Conservation (phyloP, 2,888 invertebrate species). For the Drosophila tripunctata region DNA sequence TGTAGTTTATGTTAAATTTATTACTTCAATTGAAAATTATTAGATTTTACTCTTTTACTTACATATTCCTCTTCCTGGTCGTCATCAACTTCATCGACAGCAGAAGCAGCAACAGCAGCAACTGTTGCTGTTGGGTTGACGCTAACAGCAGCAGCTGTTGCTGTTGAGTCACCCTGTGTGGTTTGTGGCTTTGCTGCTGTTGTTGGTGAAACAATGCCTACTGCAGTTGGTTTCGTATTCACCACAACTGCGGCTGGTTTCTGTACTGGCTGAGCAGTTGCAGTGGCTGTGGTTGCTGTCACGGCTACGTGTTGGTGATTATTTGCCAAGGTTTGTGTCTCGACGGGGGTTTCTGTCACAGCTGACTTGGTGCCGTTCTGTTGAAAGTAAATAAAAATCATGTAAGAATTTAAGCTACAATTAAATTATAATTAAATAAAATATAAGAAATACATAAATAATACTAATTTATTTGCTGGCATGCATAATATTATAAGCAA, state of each 20-base stretch:
- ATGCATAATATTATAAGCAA: not conserved
- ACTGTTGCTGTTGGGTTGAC: conserved; percentile 35
- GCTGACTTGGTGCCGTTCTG: conserved; percentile 66
- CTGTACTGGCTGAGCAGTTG: conserved; percentile 51
- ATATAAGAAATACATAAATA: conserved; percentile 1
- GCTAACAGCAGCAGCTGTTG: conserved; percentile 10
- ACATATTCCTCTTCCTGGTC: conserved; percentile 89
- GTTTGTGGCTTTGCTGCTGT: conserved; percentile 53
- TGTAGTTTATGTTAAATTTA: conserved; percentile 47
- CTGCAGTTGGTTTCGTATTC: conserved; percentile 47
- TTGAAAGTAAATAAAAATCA: conserved; percentile 7
- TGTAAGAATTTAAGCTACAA: not conserved
- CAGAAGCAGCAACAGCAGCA: conserved; percentile 27
- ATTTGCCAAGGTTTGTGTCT: conserved; percentile 54
- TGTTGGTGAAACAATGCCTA: conserved; percentile 51
- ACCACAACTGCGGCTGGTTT: conserved; percentile 57
- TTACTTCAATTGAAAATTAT: too few species aligned
- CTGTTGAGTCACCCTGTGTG: conserved; percentile 61
- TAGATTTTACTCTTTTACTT: conserved; percentile 71
- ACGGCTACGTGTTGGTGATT: conserved; percentile 60
- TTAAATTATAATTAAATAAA: conserved; percentile 1
- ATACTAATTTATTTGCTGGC: not conserved
- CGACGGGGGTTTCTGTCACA: conserved; percentile 59
- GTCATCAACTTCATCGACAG: conserved; percentile 84
- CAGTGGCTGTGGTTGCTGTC: conserved; percentile 43